These are phyloP conservation scores for Ptilonorhynchus violaceus DNA, from an alignment of 2,113 vertebrate species.

Conservation along the genomic window DNA sequence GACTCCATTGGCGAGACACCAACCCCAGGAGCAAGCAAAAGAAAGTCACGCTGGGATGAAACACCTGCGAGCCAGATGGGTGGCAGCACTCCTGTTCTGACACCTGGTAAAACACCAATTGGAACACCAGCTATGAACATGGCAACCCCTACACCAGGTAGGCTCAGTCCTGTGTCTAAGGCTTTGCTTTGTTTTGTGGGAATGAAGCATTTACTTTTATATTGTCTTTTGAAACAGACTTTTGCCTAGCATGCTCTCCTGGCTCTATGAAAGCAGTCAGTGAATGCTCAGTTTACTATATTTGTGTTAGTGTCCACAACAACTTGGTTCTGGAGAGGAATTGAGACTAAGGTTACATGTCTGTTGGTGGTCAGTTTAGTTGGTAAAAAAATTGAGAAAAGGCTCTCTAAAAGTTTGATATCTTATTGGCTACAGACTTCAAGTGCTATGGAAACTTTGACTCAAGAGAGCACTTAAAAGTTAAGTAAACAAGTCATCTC, in stretches of 20 bases:
- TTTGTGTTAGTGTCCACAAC: not conserved
- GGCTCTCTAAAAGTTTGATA: not conserved
- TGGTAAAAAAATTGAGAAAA: not conserved
- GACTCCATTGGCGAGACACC: constrained; percentile 97
- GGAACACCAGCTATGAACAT: constrained; percentile 99
- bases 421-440: not conserved
- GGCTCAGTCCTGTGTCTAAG: not conserved
- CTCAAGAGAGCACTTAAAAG: not conserved
- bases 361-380: not conserved
- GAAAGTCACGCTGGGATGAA: constrained; percentile 97
- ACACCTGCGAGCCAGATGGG: constrained; percentile 98
- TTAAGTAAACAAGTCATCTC: not conserved
- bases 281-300: not conserved
- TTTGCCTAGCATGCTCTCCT: not conserved
- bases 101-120: constrained; percentile 95
- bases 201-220: not conserved
- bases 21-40: constrained; percentile 95
- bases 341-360: not conserved
- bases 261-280: not conserved
- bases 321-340: not conserved
- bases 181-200: not conserved
- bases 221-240: not conserved
- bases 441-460: not conserved
- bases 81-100: constrained; percentile 93
- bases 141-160: constrained; percentile 97